Conservation (phyloP, 2,888 invertebrate species). For the Syrista parreyssii region DNA sequence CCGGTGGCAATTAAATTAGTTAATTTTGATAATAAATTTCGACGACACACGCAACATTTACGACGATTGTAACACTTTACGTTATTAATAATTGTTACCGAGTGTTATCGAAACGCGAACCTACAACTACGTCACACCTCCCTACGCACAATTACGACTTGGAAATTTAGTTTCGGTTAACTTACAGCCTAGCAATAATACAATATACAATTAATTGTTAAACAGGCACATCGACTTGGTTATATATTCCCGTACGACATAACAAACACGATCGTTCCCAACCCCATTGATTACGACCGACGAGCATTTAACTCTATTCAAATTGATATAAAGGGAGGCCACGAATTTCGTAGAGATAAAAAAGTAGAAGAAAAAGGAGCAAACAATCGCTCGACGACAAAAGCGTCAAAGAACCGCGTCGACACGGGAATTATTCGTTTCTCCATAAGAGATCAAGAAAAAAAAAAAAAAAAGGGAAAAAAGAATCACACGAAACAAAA, state of each 20-base stretch:
- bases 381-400: not conserved
- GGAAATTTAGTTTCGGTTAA: not conserved
- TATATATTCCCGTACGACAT: slow-evolving; percentile 46
- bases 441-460: not conserved
- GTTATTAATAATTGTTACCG: slow-evolving; percentile 10
- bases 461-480: not conserved
- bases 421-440: not conserved
- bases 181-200: not conserved
- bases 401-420: not conserved
- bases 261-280: slow-evolving; percentile 4
- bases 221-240: slow-evolving; percentile 65
- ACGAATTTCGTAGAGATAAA: not conserved
- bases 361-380: not conserved
- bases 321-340: not conserved
- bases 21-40: slow-evolving; percentile 17
- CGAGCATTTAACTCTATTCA: not conserved
- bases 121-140: not conserved
- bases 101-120: not conserved
- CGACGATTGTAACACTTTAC: slow-evolving; percentile 32
- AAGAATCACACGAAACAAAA: not conserved
- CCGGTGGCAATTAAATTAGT: not conserved
- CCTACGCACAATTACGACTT: not conserved
- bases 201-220: slow-evolving; percentile 52
- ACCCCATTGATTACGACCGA: not conserved
- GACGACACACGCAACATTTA: slow-evolving; percentile 36